A percentile compares a stretch with the other conserved stretches of the same genome.
phyloP scores from a whole-genome alignment of 2,113 vertebrate genomes.

The Ascaphus truei region DNA sequence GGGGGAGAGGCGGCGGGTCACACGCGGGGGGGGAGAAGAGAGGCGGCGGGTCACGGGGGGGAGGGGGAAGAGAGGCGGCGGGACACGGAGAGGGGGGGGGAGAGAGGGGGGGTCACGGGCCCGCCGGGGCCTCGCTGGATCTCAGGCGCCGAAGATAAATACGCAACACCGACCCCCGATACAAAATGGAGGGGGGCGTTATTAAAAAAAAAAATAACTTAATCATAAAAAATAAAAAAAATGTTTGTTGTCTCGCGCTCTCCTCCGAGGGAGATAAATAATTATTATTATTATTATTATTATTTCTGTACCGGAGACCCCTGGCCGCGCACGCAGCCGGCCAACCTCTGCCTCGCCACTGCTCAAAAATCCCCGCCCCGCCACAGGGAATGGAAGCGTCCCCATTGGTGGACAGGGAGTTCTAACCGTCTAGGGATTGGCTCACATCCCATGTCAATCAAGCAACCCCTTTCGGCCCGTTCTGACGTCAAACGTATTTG shows the following conservation, averaged over 20 bases:
- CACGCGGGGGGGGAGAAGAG: neutral
- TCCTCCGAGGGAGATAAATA: too few species aligned
- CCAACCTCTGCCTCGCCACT: conserved; percentile 29
- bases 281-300: conserved; percentile 6
- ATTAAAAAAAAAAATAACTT: too few species aligned
- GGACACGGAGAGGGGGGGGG: neutral
- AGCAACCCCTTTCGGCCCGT: neutral
- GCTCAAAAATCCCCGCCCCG: neutral
- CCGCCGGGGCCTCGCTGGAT: conserved; percentile 10
- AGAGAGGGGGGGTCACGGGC: neutral
- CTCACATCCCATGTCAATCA: neutral
- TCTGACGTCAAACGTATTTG: neutral
- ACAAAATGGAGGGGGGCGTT: conserved; percentile 4
- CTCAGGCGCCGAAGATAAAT: neutral
- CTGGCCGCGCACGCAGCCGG: conserved; percentile 21
- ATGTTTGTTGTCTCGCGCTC: too few species aligned
- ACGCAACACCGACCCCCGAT: conserved; percentile 11
- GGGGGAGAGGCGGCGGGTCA: neutral
- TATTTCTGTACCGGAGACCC: neutral
- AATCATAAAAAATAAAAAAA: too few species aligned
- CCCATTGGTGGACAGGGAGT: neutral
- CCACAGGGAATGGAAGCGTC: neutral
- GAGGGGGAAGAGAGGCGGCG: neutral
- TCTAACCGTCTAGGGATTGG: neutral
- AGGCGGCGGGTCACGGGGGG: neutral